Conservation (phyloP, 2,888 invertebrate species). For the Isotomurus palustris region DNA sequence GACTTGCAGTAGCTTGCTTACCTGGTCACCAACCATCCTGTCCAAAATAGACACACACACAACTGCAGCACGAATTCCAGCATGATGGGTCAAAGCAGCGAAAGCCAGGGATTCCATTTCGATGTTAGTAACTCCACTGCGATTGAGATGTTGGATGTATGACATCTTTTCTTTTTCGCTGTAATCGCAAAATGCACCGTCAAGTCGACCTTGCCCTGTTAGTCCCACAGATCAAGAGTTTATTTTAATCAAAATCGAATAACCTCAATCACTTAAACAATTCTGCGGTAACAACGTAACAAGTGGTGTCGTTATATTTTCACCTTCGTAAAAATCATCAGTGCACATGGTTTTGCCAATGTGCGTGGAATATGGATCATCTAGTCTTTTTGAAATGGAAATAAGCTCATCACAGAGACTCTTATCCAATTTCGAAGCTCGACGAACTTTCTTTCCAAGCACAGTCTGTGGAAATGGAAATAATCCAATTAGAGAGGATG, state of each 20-base stretch:
- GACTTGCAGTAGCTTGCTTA: slow-evolving; percentile 53
- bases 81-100: slow-evolving; percentile 87
- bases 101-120: slow-evolving; percentile 96
- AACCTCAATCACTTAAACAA: too few species aligned
- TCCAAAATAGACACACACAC: slow-evolving; percentile 89
- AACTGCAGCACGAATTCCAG: slow-evolving; percentile 87
- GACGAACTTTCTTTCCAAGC: slow-evolving; percentile 72
- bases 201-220: slow-evolving; percentile 86
- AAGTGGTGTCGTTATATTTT: slow-evolving; percentile 20
- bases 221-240: neutral
- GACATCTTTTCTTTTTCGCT: slow-evolving; percentile 83
- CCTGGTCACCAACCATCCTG: slow-evolving; percentile 90
- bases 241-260: neutral
- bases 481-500: neutral
- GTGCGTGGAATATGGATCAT: slow-evolving; percentile 81
- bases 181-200: slow-evolving; percentile 88
- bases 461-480: slow-evolving; percentile 61
- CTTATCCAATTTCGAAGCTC: slow-evolving; percentile 79
- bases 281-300: too few species aligned
- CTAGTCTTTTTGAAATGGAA: slow-evolving; percentile 62
- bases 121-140: slow-evolving; percentile 83
- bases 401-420: slow-evolving; percentile 74
- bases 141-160: slow-evolving; percentile 70
- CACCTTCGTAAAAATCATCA: slow-evolving; percentile 95
- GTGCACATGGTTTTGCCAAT: slow-evolving; percentile 93